Conservation (phyloP, 1,140 invertebrate genomes). For the Galleria mellonella region DNA sequence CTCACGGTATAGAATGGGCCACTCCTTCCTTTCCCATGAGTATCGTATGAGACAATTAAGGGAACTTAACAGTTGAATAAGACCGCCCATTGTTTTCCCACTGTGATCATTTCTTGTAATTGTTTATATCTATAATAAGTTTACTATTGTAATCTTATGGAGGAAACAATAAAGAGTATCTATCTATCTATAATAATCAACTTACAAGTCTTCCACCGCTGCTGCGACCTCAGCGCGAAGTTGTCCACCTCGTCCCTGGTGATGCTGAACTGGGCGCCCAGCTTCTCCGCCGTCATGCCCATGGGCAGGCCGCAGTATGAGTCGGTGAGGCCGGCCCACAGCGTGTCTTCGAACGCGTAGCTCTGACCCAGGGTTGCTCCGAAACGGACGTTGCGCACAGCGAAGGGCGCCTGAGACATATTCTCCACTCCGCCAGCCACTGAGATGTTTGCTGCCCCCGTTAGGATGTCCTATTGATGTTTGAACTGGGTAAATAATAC, state of each 20-base stretch:
- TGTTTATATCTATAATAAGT: no score
- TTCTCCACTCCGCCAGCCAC: slow-evolving; percentile 95
- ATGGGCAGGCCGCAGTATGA: slow-evolving; percentile 93
- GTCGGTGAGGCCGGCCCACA: slow-evolving; percentile 95
- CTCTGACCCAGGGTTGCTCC: slow-evolving; percentile 89
- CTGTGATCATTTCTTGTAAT: no score
- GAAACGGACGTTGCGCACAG: slow-evolving; percentile 92
- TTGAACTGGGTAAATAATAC: no score
- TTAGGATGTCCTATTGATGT: slow-evolving; percentile 84
- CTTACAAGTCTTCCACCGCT: slow-evolving; percentile 85
- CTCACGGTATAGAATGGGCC: no score
- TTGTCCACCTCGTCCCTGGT: slow-evolving; percentile 91
- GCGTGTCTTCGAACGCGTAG: slow-evolving; percentile 90
- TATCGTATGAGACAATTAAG: no score
- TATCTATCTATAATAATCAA: slow-evolving; percentile 2
- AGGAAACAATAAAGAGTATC: background rate
- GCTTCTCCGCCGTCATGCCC: slow-evolving; percentile 98
- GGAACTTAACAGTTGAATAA: no score
- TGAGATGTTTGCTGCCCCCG: slow-evolving; percentile 91
- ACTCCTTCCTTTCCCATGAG: no score
- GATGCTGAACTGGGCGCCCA: slow-evolving; percentile 93
- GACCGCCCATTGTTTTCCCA: no score
- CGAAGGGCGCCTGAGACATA: slow-evolving; percentile 96
- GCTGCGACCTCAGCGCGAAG: slow-evolving; percentile 91
- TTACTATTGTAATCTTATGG: no score